A percentile compares a stretch with the other conserved stretches of the same genome.
phyloP scores from a whole-genome alignment of 2,888 invertebrate genomes.

The Stenchaetothrips biformis region DNA sequence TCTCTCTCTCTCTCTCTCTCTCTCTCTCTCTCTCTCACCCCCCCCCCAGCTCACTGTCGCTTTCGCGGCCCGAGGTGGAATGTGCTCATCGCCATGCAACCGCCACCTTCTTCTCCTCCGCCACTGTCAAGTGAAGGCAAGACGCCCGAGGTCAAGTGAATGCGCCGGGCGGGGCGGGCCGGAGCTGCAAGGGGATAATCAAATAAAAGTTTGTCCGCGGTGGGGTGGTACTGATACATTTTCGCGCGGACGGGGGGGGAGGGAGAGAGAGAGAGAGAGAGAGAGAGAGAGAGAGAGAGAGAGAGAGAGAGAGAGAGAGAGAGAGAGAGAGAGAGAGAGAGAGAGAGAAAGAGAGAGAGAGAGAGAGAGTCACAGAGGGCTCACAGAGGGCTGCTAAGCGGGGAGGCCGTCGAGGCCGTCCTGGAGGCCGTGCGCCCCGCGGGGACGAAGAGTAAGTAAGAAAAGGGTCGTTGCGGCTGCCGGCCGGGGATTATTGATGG shows the following conservation, averaged over 20 bases:
- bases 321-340: slow-evolving; percentile 16
- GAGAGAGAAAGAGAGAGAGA: slow-evolving; percentile 28
- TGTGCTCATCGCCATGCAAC: too few relatives aligned
- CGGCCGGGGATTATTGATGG: neutral
- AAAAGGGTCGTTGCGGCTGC: too few relatives aligned
- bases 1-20: too few relatives aligned
- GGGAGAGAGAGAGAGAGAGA: neutral
- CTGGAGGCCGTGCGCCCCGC: too few relatives aligned
- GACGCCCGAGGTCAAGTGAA: neutral
- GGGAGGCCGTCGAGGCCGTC: too few relatives aligned
- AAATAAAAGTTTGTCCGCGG: neutral
- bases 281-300: neutral
- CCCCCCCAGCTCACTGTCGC: neutral
- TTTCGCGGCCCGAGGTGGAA: too few relatives aligned
- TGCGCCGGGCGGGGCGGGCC: neutral
- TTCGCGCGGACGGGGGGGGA: neutral
- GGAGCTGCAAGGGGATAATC: neutral
- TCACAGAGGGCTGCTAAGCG: neutral
- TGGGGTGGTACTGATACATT: neutral
- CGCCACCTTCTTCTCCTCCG: neutral
- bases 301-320: neutral
- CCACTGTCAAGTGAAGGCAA: neutral
- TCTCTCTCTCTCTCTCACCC: neutral
- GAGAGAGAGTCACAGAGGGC: slow-evolving; percentile 26
- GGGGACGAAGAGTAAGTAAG: too few relatives aligned